Conservation (phyloP, 2,113 vertebrate genomes). For the Oncorhynchus nerka region DNA sequence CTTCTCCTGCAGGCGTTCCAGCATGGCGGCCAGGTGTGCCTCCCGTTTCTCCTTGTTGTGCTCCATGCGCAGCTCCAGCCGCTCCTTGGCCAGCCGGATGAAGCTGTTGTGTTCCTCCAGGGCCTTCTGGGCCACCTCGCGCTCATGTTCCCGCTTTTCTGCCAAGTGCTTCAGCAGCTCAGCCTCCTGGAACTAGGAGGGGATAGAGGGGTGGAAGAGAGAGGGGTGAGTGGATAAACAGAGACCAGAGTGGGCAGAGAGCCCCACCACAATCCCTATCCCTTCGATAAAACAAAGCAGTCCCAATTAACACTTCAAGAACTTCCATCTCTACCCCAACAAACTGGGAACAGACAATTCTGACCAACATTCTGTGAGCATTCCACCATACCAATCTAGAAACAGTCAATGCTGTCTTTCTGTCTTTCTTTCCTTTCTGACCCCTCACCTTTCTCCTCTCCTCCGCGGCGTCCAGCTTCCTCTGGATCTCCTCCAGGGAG, state of each 20-base stretch:
- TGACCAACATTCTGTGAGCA: background rate
- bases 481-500: slow-evolving; percentile 92
- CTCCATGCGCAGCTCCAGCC: slow-evolving; percentile 86
- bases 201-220: background rate
- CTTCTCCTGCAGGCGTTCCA: slow-evolving; percentile 90
- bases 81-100: slow-evolving; percentile 87
- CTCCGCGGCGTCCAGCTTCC: slow-evolving; percentile 88
- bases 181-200: slow-evolving; percentile 85
- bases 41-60: slow-evolving; percentile 86
- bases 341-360: no score
- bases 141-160: slow-evolving; percentile 86
- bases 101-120: slow-evolving; percentile 86
- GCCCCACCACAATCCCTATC: background rate
- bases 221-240: background rate
- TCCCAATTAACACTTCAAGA: background rate
- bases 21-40: slow-evolving; percentile 84
- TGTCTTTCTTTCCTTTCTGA: no score
- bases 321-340: no score
- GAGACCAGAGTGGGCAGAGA: background rate
- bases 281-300: background rate
- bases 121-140: slow-evolving; percentile 91
- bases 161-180: slow-evolving; percentile 92
- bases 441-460: slow-evolving; percentile 85
- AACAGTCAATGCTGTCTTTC: background rate
- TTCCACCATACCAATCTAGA: background rate